Evolutionary conservation across 2,113 vertebrate genomes (phyloP).

Genomic region (Helogale parvula): DNA sequence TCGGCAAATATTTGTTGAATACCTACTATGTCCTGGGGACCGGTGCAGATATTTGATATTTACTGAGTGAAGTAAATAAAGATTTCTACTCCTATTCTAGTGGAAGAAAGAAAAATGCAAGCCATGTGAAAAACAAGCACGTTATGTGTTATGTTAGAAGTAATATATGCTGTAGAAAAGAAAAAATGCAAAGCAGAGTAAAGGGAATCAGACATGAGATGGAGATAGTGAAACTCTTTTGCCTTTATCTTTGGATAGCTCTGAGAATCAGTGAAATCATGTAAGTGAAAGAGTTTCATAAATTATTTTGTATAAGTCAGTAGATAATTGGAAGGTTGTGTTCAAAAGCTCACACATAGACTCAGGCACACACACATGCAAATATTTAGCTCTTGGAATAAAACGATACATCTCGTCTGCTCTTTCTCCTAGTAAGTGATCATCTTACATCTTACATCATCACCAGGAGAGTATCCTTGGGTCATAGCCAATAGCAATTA

Average conservation of each 20-base stretch:
- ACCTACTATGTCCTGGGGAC: neutral
- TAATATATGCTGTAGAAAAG: neutral
- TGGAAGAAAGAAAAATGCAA: neutral
- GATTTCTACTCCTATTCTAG: neutral
- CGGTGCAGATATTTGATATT: neutral
- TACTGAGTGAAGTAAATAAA: neutral
- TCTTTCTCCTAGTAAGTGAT: neutral
- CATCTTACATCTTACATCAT: neutral
- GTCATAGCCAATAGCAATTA: slow-evolving; percentile 26
- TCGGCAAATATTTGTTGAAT: neutral
- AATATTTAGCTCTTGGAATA: neutral
- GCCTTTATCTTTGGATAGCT: neutral
- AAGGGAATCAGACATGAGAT: neutral
- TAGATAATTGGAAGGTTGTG: neutral
- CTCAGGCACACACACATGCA: neutral
- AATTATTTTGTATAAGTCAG: neutral
- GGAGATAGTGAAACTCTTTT: neutral
- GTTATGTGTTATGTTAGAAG: neutral
- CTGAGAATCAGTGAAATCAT: neutral
- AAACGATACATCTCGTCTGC: neutral
- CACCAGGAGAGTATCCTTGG: neutral
- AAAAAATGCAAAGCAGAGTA: neutral
- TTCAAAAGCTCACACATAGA: neutral
- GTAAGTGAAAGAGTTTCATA: neutral
- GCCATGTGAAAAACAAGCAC: neutral